phyloP scores from a whole-genome alignment of 1,140 invertebrate species.

The Drosophila ironensis region DNA sequence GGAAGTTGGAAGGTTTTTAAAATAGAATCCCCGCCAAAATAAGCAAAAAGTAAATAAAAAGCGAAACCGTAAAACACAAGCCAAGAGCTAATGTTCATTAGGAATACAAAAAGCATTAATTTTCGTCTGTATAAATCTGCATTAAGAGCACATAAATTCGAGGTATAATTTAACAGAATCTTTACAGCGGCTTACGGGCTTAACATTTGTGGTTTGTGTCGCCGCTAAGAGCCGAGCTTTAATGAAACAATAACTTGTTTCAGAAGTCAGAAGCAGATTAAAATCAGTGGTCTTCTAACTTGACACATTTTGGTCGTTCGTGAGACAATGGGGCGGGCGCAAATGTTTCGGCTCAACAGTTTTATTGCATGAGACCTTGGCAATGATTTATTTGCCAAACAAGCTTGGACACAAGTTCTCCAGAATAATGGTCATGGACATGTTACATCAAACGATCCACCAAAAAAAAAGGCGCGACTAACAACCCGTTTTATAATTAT shows the following conservation, averaged over 20 bases:
- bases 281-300: not conserved
- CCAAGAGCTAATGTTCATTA: constrained; percentile 33
- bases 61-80: constrained; percentile 4
- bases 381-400: not conserved
- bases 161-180: constrained; percentile 31
- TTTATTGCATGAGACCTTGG: not conserved
- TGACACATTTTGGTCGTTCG: not conserved
- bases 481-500: constrained; percentile 3
- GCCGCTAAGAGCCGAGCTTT: constrained; percentile 17
- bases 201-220: constrained; percentile 47
- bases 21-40: not conserved
- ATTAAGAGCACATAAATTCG: constrained; percentile 48
- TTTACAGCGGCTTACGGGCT: not conserved
- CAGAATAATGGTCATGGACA: not conserved
- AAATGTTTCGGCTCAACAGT: too few species aligned
- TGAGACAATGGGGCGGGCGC: too few species aligned
- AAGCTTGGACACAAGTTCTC: not conserved
- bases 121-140: constrained; percentile 32
- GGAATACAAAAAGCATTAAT: constrained; percentile 39
- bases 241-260: constrained; percentile 24
- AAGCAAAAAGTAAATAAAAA: constrained; percentile 5
- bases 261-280: not conserved
- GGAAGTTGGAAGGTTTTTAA: constrained; percentile 10
- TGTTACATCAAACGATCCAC: constrained; percentile 3
- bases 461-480: too few species aligned